Conservation (phyloP, 2,113 vertebrate species). For the Brachyhypopomus gauderio region DNA sequence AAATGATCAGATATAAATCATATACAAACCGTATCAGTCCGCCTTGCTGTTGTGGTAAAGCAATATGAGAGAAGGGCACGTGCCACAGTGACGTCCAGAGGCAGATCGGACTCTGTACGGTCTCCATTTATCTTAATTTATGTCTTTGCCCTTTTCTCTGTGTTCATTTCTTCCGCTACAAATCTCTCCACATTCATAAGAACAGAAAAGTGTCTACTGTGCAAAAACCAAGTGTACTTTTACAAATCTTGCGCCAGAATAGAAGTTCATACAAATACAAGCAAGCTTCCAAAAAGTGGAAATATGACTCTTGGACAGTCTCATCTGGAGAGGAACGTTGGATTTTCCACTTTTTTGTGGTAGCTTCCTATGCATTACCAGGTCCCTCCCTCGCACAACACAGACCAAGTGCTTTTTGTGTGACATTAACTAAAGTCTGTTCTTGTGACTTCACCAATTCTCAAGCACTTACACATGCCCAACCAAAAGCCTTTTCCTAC, state of each 20-base stretch:
- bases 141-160: conserved; percentile 54
- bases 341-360: background rate
- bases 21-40: background rate
- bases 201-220: conserved; percentile 50
- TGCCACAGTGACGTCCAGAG: conserved; percentile 22
- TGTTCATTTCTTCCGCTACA: conserved; percentile 36
- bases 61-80: background rate
- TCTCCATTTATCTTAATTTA: conserved; percentile 53
- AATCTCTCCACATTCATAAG: conserved; percentile 42
- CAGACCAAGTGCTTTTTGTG: conserved; percentile 10
- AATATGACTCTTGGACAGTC: conserved; percentile 32
- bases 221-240: conserved; percentile 53
- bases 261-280: conserved; percentile 34
- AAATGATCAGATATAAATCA: background rate
- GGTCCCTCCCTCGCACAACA: conserved; percentile 12
- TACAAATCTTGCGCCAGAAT: conserved; percentile 31
- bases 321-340: conserved; percentile 2
- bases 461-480: background rate
- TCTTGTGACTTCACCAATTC: background rate
- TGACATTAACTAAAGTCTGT: conserved; percentile 8
- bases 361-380: conserved; percentile 1
- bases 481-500: background rate
- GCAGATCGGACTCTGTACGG: conserved; percentile 30
- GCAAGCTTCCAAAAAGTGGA: conserved; percentile 25
- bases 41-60: background rate